Evolutionary conservation across 2,888 invertebrate genomes (phyloP), one percentile per base, ranked within the genome.

Genomic region (Oligia strigilis): DNA sequence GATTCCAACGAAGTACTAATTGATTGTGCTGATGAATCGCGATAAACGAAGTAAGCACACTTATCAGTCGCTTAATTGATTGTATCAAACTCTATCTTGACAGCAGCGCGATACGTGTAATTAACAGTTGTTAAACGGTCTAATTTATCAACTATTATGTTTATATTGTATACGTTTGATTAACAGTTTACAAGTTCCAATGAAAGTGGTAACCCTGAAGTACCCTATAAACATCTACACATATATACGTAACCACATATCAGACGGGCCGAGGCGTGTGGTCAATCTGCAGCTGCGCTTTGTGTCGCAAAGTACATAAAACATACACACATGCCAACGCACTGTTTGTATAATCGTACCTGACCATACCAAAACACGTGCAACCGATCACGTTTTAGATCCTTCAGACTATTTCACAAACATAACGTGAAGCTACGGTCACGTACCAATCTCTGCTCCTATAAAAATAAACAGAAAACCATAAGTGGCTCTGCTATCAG

Each of bases 221-320:
- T 75, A 76, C 62, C 72, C 78, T 66, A 75, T 73, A 83, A 76
- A 83, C 74, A 84, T 78, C 82, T 86, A 87, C 78, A 82, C 77
- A 88, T 77, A 80, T 82, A 80, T 87, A 89, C 83, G 85, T 90
- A 90, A 92, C 91, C 91, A 90, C 92, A 93, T 92, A 92, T 93
- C 90, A 91, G 82, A 84, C 83, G 79, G 89, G 86, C 89, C 91
- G 87, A 91, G 90, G 91, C 92, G 94, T 95, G 94, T 93, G 94
- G 94, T 93, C 93, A 94, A 89, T 92, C 92, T 91, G 91, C 94
- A 94, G 93, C 94, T 94, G 95, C 88, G 92, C 91, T 88, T 89
- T 92, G 89, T 93, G 91, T 93, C 90, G 91, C 92, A 90, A 92
- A 92, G 89, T 91, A 92, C 90, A 92, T 92, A 91, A 92, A 92